These are phyloP conservation scores for Polyploca ridens DNA, from an alignment of 2,888 invertebrate genomes.

Conservation along the genomic window DNA sequence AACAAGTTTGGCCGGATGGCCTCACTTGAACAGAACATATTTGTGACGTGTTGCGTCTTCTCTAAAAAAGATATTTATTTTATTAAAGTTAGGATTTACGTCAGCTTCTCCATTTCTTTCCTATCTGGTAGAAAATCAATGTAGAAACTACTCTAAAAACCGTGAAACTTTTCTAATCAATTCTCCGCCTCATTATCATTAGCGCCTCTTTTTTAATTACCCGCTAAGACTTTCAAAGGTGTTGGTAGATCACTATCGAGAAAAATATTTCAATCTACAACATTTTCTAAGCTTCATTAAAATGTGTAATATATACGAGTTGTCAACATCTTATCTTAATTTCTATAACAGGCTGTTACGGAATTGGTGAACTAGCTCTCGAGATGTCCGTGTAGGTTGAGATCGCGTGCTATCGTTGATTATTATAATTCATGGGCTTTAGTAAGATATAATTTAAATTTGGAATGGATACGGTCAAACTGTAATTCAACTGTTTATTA, in stretches of 20 bases:
- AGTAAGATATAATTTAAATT: background rate
- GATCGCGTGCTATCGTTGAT: background rate
- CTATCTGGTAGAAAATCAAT: background rate
- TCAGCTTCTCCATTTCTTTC: background rate
- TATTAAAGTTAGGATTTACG: background rate
- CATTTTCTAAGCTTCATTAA: slow-evolving; percentile 9
- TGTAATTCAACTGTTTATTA: no score
- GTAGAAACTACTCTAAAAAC: background rate
- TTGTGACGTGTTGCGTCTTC: no score
- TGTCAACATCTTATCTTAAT: background rate
- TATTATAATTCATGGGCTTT: background rate
- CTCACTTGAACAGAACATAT: no score
- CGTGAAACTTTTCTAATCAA: slow-evolving; percentile 6
- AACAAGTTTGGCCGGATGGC: no score
- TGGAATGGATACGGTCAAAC: background rate
- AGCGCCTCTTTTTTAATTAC: slow-evolving; percentile 5
- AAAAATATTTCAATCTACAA: background rate
- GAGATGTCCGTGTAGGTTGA: background rate
- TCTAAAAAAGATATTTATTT: background rate
- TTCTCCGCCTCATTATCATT: slow-evolving; percentile 8
- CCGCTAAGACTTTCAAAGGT: slow-evolving; percentile 1
- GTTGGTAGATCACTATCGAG: background rate
- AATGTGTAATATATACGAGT: slow-evolving; percentile 6
- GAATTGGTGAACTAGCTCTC: background rate
- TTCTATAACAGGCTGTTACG: slow-evolving; percentile 6